Percentiles rank a stretch among this genome's conserved stretches.
These are phyloP conservation scores for Frieseomelitta varia DNA, from an alignment of 1,140 invertebrate genomes.

Conservation along the genomic window DNA sequence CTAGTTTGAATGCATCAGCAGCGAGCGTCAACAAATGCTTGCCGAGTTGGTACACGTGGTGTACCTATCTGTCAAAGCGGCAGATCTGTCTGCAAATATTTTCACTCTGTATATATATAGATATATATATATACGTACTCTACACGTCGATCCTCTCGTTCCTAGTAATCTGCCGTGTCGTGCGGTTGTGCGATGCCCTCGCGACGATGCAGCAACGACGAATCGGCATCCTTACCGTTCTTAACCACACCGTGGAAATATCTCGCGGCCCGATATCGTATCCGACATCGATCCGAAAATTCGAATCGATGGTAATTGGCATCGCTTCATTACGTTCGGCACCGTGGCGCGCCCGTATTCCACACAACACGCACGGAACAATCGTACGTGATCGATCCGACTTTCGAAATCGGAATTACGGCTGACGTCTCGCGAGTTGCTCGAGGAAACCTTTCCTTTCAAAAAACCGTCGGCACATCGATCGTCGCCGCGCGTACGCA, in stretches of 20 bases:
- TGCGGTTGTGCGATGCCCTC: conserved; percentile 26
- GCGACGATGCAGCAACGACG: conserved; percentile 23
- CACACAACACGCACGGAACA: conserved; percentile 11
- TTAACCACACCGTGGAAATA: not conserved
- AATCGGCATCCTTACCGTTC: conserved; percentile 40
- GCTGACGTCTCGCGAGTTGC: too few species aligned
- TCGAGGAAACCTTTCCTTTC: not conserved
- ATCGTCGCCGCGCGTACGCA: conserved; percentile 12
- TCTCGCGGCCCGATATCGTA: conserved; percentile 13
- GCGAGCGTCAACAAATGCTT: conserved; percentile 1
- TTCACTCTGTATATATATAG: not conserved
- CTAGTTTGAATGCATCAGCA: not conserved
- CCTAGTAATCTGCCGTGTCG: conserved; percentile 12
- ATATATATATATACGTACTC: conserved; percentile 62
- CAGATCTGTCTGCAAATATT: not conserved
- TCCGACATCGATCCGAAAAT: conserved; percentile 3
- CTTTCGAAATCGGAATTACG: too few species aligned
- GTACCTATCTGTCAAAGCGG: conserved; percentile 7
- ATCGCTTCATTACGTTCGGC: conserved; percentile 38
- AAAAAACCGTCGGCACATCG: conserved; percentile 19
- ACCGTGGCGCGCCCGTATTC: not conserved
- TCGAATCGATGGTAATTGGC: conserved; percentile 23
- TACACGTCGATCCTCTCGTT: conserved; percentile 43
- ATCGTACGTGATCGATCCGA: conserved; percentile 51
- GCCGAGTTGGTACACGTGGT: conserved; percentile 38